These are phyloP conservation scores for Pollenia labialis DNA, from an alignment of 2,888 invertebrate genomes.

Conservation along the genomic window DNA sequence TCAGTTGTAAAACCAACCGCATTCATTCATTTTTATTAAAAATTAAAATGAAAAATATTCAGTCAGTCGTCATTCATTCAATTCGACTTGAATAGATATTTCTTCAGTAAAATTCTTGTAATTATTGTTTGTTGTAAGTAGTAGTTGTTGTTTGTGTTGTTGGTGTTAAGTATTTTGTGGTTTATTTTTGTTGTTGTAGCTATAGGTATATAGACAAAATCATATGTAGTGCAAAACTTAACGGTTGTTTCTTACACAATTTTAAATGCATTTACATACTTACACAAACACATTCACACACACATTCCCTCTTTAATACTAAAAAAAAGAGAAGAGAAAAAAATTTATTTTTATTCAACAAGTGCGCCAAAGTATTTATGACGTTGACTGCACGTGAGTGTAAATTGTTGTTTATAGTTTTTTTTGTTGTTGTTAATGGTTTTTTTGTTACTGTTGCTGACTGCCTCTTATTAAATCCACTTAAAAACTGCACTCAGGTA, in stretches of 20 bases:
- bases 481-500: slow-evolving; percentile 29
- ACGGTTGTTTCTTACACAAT: slow-evolving; percentile 55
- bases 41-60: neutral
- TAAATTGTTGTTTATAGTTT: slow-evolving; percentile 40
- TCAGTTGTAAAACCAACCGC: slow-evolving; percentile 28
- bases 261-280: slow-evolving; percentile 23
- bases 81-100: slow-evolving; percentile 8
- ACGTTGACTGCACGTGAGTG: slow-evolving; percentile 67
- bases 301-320: neutral
- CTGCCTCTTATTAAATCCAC: slow-evolving; percentile 16
- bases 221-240: slow-evolving; percentile 68
- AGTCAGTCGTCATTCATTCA: slow-evolving; percentile 39
- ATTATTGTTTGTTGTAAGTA: slow-evolving; percentile 24
- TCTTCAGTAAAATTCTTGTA: slow-evolving; percentile 52
- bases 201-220: slow-evolving; percentile 43
- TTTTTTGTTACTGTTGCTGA: slow-evolving; percentile 33
- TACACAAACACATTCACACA: neutral
- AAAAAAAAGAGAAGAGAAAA: slow-evolving; percentile 21
- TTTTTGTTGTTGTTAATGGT: neutral
- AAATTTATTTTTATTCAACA: slow-evolving; percentile 28
- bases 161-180: slow-evolving; percentile 52
- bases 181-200: slow-evolving; percentile 38
- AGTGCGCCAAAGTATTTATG: slow-evolving; percentile 32
- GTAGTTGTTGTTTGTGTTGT: slow-evolving; percentile 18
- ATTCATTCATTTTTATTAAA: slow-evolving; percentile 23